A percentile compares a stretch with the other conserved stretches of the same genome.
These are phyloP conservation scores for Xyliphius kryptos DNA, from an alignment of 2,113 vertebrate species.

Conservation along the genomic window DNA sequence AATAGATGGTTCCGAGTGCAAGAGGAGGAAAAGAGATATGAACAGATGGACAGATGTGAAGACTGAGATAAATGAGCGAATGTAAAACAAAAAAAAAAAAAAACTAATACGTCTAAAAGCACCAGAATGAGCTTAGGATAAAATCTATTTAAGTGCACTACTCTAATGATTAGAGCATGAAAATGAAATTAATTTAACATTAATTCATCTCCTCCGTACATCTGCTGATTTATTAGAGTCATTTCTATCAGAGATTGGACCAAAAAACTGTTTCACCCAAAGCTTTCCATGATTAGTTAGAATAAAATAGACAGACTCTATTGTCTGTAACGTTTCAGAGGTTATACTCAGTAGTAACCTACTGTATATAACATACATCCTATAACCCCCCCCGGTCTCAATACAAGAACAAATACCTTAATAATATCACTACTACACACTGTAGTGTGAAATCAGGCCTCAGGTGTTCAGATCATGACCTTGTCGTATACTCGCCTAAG, in stretches of 20 bases:
- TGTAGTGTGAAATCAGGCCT: slow-evolving; percentile 22
- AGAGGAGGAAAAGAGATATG: slow-evolving; percentile 2
- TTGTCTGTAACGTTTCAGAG: no score
- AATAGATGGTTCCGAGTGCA: slow-evolving; percentile 34
- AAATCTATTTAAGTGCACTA: slow-evolving; percentile 32
- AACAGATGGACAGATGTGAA: slow-evolving; percentile 14
- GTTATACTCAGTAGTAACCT: no score
- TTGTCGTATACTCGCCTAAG: slow-evolving; percentile 48
- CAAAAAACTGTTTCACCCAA: no score
- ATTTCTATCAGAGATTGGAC: no score
- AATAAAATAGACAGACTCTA: no score
- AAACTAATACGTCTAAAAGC: slow-evolving; percentile 24
- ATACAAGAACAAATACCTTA: no score
- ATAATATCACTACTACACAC: slow-evolving; percentile 20
- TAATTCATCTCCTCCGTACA: slow-evolving; percentile 25
- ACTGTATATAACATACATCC: no score
- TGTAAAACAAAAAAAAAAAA: background rate
- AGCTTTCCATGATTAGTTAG: no score
- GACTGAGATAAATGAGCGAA: slow-evolving; percentile 18
- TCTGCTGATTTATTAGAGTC: slow-evolving; percentile 29
- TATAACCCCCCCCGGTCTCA: no score
- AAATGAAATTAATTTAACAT: slow-evolving; percentile 34
- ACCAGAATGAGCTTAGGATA: slow-evolving; percentile 22
- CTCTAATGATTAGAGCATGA: slow-evolving; percentile 28
- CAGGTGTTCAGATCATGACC: slow-evolving; percentile 37